Evolutionary conservation across 1,140 invertebrate genomes (phyloP).

Genomic region (Drosophila bocqueti): DNA sequence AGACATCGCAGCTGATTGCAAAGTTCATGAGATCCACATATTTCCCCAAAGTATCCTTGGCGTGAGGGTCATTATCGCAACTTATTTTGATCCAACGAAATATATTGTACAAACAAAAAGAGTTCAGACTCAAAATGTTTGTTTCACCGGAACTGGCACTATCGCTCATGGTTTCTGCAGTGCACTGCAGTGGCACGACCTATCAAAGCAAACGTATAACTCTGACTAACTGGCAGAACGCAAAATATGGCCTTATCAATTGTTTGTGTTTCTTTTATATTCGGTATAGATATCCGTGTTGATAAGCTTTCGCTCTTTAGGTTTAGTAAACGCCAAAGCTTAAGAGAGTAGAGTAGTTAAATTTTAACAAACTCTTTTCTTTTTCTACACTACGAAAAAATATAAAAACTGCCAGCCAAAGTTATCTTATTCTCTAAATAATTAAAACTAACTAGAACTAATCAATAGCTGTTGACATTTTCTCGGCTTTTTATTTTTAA

Average conservation of each 20-base stretch:
- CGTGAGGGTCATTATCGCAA: neutral
- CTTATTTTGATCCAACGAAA: constrained; percentile 5
- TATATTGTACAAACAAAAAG: constrained; percentile 1
- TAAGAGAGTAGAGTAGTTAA: neutral
- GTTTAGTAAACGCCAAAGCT: neutral
- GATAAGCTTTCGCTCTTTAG: neutral
- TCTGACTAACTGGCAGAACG: constrained; percentile 2
- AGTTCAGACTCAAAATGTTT: neutral
- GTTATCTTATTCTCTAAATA: no score
- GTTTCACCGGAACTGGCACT: neutral
- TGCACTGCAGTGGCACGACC: neutral
- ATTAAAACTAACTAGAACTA: no score
- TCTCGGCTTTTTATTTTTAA: neutral
- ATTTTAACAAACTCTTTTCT: neutral
- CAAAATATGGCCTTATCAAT: constrained; percentile 1
- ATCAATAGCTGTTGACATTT: no score
- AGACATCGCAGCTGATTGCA: neutral
- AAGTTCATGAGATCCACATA: constrained; percentile 13
- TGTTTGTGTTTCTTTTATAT: constrained; percentile 3
- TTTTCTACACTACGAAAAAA: neutral
- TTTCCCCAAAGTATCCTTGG: neutral
- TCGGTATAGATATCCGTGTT: neutral
- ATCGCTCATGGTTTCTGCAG: neutral
- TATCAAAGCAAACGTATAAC: neutral
- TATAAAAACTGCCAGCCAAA: neutral